Conservation (phyloP, 2,113 vertebrate species). For the Bufo bufo region DNA sequence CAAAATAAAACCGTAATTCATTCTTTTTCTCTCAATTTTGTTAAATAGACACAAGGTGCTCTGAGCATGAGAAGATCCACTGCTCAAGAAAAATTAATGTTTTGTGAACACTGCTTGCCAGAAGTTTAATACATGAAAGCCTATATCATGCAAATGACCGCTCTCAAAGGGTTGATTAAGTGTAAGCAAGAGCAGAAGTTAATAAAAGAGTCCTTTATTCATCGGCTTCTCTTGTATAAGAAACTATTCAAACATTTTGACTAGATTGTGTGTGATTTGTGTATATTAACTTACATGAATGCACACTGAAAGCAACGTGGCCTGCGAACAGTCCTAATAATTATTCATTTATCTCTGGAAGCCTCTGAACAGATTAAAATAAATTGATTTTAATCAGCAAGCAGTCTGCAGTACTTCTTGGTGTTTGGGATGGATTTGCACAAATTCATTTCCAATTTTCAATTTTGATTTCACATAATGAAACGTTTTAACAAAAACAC, state of each 20-base stretch:
- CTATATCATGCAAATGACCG: conserved; percentile 51
- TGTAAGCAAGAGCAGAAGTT: conserved; percentile 52
- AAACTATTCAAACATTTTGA: conserved; percentile 49
- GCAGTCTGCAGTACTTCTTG: neutral
- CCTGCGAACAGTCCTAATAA: conserved; percentile 16
- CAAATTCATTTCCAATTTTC: neutral
- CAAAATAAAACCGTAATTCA: conserved; percentile 23
- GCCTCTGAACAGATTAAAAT: conserved; percentile 19
- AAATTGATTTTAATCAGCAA: conserved; percentile 24
- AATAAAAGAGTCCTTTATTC: conserved; percentile 52
- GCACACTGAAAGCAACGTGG: conserved; percentile 28
- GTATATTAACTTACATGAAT: conserved; percentile 54
- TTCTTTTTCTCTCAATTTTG: neutral
- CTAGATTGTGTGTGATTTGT: conserved; percentile 58
- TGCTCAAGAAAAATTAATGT: conserved; percentile 43
- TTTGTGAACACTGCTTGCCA: conserved; percentile 25
- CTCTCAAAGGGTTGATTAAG: conserved; percentile 53
- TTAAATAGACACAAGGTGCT: conserved; percentile 32
- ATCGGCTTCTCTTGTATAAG: conserved; percentile 41
- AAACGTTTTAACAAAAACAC: neutral
- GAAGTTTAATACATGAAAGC: conserved; percentile 27
- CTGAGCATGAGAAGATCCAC: conserved; percentile 30
- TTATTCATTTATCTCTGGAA: conserved; percentile 42
- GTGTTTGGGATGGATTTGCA: neutral
- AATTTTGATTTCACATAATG: neutral